Percentiles rank a stretch among this genome's conserved stretches.
Conservation (phyloP, 2,113 vertebrate species). For the Mustela nigripes region DNA sequence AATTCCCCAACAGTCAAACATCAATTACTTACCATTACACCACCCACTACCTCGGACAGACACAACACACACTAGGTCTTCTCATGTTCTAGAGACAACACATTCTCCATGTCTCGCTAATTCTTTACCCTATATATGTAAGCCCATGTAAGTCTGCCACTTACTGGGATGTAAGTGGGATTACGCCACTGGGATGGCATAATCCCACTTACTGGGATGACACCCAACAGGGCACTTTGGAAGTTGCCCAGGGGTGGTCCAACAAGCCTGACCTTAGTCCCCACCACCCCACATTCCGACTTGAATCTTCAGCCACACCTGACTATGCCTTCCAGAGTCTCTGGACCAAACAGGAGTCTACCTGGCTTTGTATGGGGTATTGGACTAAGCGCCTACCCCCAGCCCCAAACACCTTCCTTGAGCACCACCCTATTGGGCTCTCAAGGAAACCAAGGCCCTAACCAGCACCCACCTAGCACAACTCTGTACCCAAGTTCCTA, state of each 20-base stretch:
- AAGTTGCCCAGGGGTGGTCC: not conserved
- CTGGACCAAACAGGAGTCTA: not conserved
- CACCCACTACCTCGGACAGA: not conserved
- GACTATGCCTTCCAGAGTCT: not conserved
- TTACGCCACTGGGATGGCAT: no score
- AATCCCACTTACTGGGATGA: not conserved
- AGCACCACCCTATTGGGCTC: not conserved
- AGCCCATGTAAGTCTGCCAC: not conserved
- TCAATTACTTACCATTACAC: not conserved
- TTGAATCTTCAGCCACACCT: not conserved
- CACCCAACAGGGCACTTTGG: not conserved
- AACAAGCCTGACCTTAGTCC: not conserved
- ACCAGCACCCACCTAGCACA: not conserved
- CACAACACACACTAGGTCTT: not conserved
- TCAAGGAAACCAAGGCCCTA: not conserved
- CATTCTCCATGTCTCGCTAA: not conserved
- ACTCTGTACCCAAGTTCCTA: not conserved
- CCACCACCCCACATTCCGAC: not conserved
- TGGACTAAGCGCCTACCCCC: not conserved
- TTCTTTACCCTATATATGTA: not conserved
- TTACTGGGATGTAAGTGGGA: no score
- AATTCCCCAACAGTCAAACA: not conserved
- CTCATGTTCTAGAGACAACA: not conserved
- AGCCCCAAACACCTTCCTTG: not conserved
- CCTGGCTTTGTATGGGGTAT: not conserved